A percentile compares a stretch with the other conserved stretches of the same genome.
Evolutionary conservation across 2,888 invertebrate species (phyloP).

Genomic region (Falcaria lacertinaria): DNA sequence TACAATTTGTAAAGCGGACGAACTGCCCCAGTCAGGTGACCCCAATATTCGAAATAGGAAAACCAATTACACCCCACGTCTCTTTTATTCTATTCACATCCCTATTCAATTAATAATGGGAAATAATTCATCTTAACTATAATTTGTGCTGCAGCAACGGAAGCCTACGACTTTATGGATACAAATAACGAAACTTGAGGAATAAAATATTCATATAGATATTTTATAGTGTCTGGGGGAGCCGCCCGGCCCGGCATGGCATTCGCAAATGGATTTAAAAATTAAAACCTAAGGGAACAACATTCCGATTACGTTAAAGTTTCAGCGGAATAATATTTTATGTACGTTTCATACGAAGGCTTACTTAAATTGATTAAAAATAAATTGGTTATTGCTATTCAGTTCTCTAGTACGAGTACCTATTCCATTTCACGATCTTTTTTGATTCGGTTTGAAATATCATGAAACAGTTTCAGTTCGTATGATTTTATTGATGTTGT

Average conservation of each 20-base stretch:
- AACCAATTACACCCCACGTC: too few species aligned
- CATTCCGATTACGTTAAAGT: conserved; percentile 32
- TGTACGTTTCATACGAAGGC: not conserved
- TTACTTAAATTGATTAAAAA: conserved; percentile 5
- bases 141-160: not conserved
- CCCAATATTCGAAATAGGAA: too few species aligned
- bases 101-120: too few species aligned
- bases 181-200: conserved; percentile 20
- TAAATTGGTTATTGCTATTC: not conserved
- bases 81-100: too few species aligned
- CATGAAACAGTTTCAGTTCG: too few species aligned
- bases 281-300: conserved; percentile 52
- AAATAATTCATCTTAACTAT: too few species aligned
- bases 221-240: conserved; percentile 35
- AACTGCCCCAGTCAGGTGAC: too few species aligned
- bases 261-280: conserved; percentile 70
- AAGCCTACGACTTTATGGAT: conserved; percentile 6
- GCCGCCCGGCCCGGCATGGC: conserved; percentile 28
- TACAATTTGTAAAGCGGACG: too few species aligned
- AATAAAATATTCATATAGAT: conserved; percentile 43
- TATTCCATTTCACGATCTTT: not conserved
- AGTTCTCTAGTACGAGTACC: not conserved
- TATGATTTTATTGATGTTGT: too few species aligned
- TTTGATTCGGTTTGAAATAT: not conserved
- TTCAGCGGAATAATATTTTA: conserved; percentile 9